Evolutionary conservation across 2,888 invertebrate species (phyloP).

Genomic region (Netelia fuscicornis): DNA sequence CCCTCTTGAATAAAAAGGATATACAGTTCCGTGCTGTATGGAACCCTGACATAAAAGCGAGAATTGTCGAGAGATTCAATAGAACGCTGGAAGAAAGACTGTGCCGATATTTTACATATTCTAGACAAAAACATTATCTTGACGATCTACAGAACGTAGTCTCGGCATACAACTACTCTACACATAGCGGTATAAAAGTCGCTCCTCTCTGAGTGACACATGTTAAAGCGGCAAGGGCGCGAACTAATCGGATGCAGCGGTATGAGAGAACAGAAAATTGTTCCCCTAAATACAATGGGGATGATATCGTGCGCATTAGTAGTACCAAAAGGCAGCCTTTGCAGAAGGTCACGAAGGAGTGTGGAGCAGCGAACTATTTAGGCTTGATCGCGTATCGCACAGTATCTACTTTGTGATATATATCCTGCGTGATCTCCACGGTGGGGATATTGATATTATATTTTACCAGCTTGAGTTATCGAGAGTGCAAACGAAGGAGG

Average conservation of each 20-base stretch:
- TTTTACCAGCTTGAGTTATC: background rate
- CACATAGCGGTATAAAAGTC: slow-evolving; percentile 25
- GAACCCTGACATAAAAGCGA: slow-evolving; percentile 76
- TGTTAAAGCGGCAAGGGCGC: slow-evolving; percentile 41
- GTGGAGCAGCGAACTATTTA: background rate
- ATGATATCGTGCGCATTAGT: slow-evolving; percentile 38
- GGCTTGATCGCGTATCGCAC: background rate
- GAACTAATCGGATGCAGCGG: slow-evolving; percentile 12
- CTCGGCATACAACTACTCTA: too few relatives aligned
- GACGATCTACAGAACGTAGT: too few relatives aligned
- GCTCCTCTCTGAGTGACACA: slow-evolving; percentile 37
- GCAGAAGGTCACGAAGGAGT: background rate
- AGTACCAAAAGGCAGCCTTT: slow-evolving; percentile 11
- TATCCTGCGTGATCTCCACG: background rate
- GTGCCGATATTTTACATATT: slow-evolving; percentile 50
- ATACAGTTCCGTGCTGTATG: slow-evolving; percentile 61
- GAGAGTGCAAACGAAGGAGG: background rate
- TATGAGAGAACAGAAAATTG: slow-evolving; percentile 1
- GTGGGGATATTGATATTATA: background rate
- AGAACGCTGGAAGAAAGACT: slow-evolving; percentile 38
- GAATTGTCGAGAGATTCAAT: slow-evolving; percentile 74
- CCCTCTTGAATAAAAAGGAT: slow-evolving; percentile 62
- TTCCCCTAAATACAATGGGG: slow-evolving; percentile 30
- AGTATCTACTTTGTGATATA: background rate
- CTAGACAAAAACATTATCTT: slow-evolving; percentile 43